A percentile compares a stretch with the other conserved stretches of the same genome.
Conservation (phyloP, 2,113 vertebrate species). For the Eudyptes chrysolophus region DNA sequence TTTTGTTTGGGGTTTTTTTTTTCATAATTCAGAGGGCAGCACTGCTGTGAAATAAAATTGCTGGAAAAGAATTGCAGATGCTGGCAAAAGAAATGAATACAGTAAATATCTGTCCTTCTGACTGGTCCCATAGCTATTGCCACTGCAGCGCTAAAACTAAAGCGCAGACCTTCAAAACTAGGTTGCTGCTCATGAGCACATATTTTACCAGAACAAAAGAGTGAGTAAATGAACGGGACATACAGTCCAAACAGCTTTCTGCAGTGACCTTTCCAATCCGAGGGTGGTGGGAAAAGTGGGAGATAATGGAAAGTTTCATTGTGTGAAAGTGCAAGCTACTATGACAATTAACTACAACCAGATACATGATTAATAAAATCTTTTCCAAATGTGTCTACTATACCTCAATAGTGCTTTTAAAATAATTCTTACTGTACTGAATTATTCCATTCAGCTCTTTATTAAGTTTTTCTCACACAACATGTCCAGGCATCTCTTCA, state of each 20-base stretch:
- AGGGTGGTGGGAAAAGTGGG: background rate
- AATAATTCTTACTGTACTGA: background rate
- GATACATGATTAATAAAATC: background rate
- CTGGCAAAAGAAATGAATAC: background rate
- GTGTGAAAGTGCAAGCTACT: background rate
- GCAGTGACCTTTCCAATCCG: background rate
- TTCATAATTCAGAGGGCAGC: background rate
- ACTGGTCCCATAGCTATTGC: background rate
- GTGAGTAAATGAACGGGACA: background rate
- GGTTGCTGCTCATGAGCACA: background rate
- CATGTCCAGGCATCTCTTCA: background rate
- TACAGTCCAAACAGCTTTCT: background rate
- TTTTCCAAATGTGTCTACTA: background rate
- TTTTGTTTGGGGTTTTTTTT: too few relatives aligned
- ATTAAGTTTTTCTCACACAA: background rate
- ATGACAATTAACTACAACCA: background rate
- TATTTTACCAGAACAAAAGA: background rate
- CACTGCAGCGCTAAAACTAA: background rate
- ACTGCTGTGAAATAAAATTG: background rate
- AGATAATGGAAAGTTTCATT: background rate
- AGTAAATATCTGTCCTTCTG: background rate
- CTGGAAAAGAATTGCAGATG: background rate
- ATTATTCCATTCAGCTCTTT: background rate
- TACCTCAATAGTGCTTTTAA: background rate
- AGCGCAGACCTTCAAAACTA: background rate